Evolutionary conservation across 92 coral and sea anemone genomes (phyloP), one percentile per base, ranked within the genome.

Genomic region (Bergia puertoricense): DNA sequence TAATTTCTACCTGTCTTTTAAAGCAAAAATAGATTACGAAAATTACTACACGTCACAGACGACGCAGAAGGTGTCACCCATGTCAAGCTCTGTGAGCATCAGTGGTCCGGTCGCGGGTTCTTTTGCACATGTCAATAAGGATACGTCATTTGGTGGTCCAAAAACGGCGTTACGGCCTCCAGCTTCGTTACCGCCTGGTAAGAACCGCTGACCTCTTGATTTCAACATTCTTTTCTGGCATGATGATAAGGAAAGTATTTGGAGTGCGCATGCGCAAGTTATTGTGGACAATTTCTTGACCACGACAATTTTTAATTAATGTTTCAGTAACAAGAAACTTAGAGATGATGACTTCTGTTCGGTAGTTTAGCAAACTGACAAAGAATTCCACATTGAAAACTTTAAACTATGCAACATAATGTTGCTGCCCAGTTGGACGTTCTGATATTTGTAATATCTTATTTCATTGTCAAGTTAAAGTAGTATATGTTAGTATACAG

Each of bases 11-110:
- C 85, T 78, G 76, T 40, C 75, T 22, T 69, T 59, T 73, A 9
- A 79, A 97, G 99, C 91, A 51, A 92, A 91, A 44, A 95, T 97
- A 51, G 95, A 92, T 43, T 97, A 97, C 86, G 99, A 95, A 88
- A 97, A 97, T 88, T 97, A 91, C 89, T 97, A 97, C 94, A 95
- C 96, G 90, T 83, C 92, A 16, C 99, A 97, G 89, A 89, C 94
- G 10, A 79, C 98, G 3, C 97, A 94, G 79, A 97, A 96, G 57
- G 86, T 90, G 1, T 44, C 88, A 20, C 86, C 95, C 22, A 80
- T 90, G 62, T 45, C 93, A 22, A 75, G 90, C 6, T 89, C 73
- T 11, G 77, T 86, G 1, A 85, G 75, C 77, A 94, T 94, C 59
- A 93, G 93, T 45, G 91, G 86, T 7, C 94, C 91, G 13, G 78